A percentile compares a stretch with the other conserved stretches of the same genome.
Evolutionary conservation across 2,888 invertebrate species (phyloP).

Genomic region (Melanostoma scalare): DNA sequence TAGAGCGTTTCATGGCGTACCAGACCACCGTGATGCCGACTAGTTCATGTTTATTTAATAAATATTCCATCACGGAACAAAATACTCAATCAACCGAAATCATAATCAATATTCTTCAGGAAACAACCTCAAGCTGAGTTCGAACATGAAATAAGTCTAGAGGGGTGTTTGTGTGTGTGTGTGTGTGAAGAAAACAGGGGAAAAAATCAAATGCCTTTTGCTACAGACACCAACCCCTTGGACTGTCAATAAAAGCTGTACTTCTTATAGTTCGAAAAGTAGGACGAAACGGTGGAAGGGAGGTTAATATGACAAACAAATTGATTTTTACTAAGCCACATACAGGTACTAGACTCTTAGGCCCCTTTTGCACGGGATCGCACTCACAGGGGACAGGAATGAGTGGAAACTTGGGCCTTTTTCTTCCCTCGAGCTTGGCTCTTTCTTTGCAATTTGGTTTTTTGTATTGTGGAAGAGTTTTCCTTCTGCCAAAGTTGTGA

Average conservation of each 20-base stretch:
- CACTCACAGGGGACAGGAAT: not conserved
- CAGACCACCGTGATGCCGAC: not conserved
- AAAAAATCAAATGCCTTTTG: conserved; percentile 1
- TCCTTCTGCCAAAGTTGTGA: no score
- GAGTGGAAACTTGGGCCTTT: not conserved
- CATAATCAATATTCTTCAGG: conserved; percentile 56
- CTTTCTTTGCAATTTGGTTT: no score
- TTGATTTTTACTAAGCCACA: conserved; percentile 53
- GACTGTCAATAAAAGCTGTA: not conserved
- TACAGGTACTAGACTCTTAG: not conserved
- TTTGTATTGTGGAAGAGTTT: no score
- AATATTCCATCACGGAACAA: conserved; percentile 59
- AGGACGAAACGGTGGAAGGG: not conserved
- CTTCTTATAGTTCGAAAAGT: no score
- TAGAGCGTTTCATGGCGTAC: conserved; percentile 18
- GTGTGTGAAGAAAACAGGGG: not conserved
- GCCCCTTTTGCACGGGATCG: no score
- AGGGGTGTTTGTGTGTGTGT: not conserved
- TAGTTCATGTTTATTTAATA: conserved; percentile 47
- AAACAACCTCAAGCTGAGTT: not conserved
- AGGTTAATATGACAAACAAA: conserved; percentile 54
- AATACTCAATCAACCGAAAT: conserved; percentile 62
- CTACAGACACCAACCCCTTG: not conserved
- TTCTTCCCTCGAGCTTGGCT: not conserved
- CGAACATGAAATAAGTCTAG: not conserved